phyloP scores from a whole-genome alignment of 2,113 vertebrate genomes.

The Astur gentilis region DNA sequence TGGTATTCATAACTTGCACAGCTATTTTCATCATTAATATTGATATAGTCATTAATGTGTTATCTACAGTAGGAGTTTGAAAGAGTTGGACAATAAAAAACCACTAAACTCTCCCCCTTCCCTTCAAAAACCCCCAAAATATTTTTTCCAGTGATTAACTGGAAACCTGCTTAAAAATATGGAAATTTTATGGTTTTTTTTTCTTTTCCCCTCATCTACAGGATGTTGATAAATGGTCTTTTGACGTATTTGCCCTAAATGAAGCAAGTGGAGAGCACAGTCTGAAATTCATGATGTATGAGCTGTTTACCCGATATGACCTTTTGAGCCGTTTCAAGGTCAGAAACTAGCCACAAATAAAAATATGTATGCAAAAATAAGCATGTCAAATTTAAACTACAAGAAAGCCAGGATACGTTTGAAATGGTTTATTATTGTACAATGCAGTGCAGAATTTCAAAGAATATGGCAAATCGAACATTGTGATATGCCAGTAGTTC shows the following conservation, averaged over 20 bases:
- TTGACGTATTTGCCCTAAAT: constrained; percentile 93
- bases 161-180: not conserved
- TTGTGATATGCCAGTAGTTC: not conserved
- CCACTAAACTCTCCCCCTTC: not conserved
- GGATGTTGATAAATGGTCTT: constrained; percentile 98
- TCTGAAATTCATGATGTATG: constrained; percentile 97
- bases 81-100: not conserved
- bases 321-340: constrained; percentile 98
- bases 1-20: not conserved
- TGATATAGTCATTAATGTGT: not conserved
- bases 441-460: not conserved
- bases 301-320: constrained; percentile 97
- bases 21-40: not conserved
- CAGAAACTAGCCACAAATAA: constrained; percentile 38
- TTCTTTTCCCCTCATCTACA: constrained; percentile 48
- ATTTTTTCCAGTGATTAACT: not conserved
- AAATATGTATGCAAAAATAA: not conserved
- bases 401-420: not conserved
- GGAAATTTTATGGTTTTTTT: not conserved
- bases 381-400: not conserved
- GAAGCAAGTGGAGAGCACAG: constrained; percentile 93
- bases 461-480: not conserved
- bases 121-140: not conserved
- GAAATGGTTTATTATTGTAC: not conserved
- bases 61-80: not conserved